Base-by-base conservation (phyloP, 2,888 invertebrate genomes). In the Hydrotaea cyrtoneurina region DNA sequence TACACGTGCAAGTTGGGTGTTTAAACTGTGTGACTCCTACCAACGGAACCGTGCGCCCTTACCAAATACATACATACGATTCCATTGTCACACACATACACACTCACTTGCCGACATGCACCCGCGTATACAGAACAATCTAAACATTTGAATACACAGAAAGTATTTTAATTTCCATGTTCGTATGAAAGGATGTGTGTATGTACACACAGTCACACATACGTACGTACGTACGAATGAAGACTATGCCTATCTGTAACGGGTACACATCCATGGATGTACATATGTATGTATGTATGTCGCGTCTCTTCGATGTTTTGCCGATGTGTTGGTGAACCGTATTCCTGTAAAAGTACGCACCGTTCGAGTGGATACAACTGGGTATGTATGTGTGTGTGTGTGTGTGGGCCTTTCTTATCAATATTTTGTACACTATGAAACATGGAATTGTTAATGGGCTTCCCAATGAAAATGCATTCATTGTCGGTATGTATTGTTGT, bases 391-490 rank as follows among this genome's bases (percentile, higher is more conserved):
- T 78, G 17, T 64, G 50, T 39, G 46, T 64, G 53, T 50, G 21
- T 55, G n/a, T 62, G 64, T 64, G 50, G 46, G 11, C 36, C 64
- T 77, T 79, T 85, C 43, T 79, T 85, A 82, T 85, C 85, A 85
- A 82, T 82, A 77, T 77, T 81, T 75, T 80, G 79, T 59, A 84
- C 76, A 76, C 81, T 76, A 66, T 84, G 81, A 73, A 84, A 81
- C 84, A 84, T 84, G 81, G 81, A 84, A 84, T 84, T 76, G 73
- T 82, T 79, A 79, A 82, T 85, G 64, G 72, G 15, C 66, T 79
- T 85, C 69, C 76, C 76, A 73, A 85, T 82, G 76, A 79, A 82
- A 85, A 79, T 85, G 82, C 85, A 85, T 77, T 85, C 69, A 46
- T 62, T 59, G 39, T 69, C 43, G n/a, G 36, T 31, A 59, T 73